These are phyloP conservation scores for Eupithecia insigniata DNA, from an alignment of 2,888 invertebrate species.

Conservation along the genomic window DNA sequence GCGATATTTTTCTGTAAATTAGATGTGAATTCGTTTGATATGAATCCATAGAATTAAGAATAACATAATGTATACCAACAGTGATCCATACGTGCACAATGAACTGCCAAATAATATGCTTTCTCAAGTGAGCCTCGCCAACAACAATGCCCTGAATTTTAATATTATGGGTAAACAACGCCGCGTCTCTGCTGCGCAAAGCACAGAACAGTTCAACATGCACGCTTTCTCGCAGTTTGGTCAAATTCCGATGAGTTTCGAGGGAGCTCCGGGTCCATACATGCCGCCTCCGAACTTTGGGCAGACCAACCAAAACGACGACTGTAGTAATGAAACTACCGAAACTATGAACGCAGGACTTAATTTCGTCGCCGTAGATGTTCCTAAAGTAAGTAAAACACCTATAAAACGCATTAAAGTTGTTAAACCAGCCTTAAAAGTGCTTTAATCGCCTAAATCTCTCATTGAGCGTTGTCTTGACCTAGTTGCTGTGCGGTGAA, in stretches of 20 bases:
- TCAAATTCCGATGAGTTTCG: slow-evolving; percentile 53
- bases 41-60: neutral
- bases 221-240: slow-evolving; percentile 61
- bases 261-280: slow-evolving; percentile 18
- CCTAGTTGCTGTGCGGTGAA: slow-evolving; percentile 23
- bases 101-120: slow-evolving; percentile 68
- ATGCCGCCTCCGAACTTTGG: slow-evolving; percentile 2
- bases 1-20: neutral
- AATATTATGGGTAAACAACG: slow-evolving; percentile 65
- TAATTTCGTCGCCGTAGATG: slow-evolving; percentile 28
- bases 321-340: neutral
- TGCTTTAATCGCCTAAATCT: neutral
- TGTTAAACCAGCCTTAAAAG: neutral
- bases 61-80: slow-evolving; percentile 72
- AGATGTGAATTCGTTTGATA: slow-evolving; percentile 8
- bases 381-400: slow-evolving; percentile 26
- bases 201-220: slow-evolving; percentile 57
- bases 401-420: neutral
- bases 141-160: slow-evolving; percentile 63
- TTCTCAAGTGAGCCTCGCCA: slow-evolving; percentile 56
- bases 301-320: neutral
- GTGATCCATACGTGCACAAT: slow-evolving; percentile 68
- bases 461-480: slow-evolving; percentile 7
- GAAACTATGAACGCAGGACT: slow-evolving; percentile 25
- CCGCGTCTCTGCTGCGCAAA: slow-evolving; percentile 45